phyloP scores from a whole-genome alignment of 2,113 vertebrate genomes.

The Zootoca vivipara region DNA sequence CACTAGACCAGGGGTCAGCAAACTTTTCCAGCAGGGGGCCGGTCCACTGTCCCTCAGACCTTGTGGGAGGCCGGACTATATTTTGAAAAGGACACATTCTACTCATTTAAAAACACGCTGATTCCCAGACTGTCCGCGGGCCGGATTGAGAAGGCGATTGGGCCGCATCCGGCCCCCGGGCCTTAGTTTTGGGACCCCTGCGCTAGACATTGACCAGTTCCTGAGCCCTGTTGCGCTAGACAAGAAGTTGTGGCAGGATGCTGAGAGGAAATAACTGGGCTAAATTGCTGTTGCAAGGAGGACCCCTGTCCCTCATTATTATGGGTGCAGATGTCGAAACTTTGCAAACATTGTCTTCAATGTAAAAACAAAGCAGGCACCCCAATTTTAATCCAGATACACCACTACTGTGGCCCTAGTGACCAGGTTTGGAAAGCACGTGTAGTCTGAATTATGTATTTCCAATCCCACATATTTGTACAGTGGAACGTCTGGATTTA shows the following conservation, averaged over 20 bases:
- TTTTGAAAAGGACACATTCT: too few species aligned
- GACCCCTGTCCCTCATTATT: not conserved
- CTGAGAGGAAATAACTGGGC: not conserved
- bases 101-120: too few species aligned
- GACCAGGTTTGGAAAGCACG: not conserved
- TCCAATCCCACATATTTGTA: not conserved
- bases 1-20: not conserved
- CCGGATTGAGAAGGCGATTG: too few species aligned
- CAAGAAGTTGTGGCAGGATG: not conserved
- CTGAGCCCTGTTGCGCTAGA: not conserved
- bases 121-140: too few species aligned
- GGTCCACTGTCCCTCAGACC: not conserved
- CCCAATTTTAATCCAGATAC: not conserved
- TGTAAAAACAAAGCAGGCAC: not conserved
- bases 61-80: too few species aligned
- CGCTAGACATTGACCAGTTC: too few species aligned
- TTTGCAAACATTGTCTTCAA: not conserved
- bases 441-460: not conserved
- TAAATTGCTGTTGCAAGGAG: not conserved
- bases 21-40: not conserved
- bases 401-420: not conserved
- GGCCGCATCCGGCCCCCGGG: too few species aligned
- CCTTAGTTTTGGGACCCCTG: too few species aligned
- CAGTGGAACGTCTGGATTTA: not conserved
- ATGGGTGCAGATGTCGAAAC: not conserved